A percentile compares a stretch with the other conserved stretches of the same genome.
Evolutionary conservation across 2,888 invertebrate species (phyloP).

Genomic region (Sarcophaga caerulescens): DNA sequence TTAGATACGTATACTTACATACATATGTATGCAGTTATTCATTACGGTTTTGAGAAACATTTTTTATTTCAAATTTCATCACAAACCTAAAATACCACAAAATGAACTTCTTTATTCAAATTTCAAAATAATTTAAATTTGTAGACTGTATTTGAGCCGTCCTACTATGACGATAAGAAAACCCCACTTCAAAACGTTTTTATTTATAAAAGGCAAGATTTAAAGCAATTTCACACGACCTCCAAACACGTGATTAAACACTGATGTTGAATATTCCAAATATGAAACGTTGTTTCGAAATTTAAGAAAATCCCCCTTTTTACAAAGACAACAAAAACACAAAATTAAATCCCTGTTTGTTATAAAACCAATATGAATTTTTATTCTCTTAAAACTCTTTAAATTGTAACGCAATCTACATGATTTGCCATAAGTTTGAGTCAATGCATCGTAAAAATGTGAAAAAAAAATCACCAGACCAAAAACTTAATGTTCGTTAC

Average conservation of each 20-base stretch:
- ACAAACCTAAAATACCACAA: background rate
- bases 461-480: constrained; percentile 40
- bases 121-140: background rate
- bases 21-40: too few species aligned
- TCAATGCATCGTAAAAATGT: constrained; percentile 12
- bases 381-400: constrained; percentile 6
- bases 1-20: too few species aligned
- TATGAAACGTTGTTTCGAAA: constrained; percentile 8
- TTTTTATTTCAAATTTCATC: background rate
- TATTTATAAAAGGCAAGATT: background rate
- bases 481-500: constrained; percentile 26
- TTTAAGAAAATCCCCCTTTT: constrained; percentile 51
- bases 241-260: constrained; percentile 20
- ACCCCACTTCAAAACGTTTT: too few species aligned
- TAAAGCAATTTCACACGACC: background rate
- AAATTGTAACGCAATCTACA: background rate
- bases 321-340: background rate
- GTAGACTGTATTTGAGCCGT: background rate
- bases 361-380: constrained; percentile 13
- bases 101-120: background rate
- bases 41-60: too few species aligned
- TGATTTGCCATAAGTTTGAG: constrained; percentile 10
- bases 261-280: background rate
- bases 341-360: background rate
- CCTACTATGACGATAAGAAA: background rate